A percentile compares a stretch with the other conserved stretches of the same genome.
phyloP scores from a whole-genome alignment of 2,797 vertebrate genomes.

The Pangasius sanitwongsei region DNA sequence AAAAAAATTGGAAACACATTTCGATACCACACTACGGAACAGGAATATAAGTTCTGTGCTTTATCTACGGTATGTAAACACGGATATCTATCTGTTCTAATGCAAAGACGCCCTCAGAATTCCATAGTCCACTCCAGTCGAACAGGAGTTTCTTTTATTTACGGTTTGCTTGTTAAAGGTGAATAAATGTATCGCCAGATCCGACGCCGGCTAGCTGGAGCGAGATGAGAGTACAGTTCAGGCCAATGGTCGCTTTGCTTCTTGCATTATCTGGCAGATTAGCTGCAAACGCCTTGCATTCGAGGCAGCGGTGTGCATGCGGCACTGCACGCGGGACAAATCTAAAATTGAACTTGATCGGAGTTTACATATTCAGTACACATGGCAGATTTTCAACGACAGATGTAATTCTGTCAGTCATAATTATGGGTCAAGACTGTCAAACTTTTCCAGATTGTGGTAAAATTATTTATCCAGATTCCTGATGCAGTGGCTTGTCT shows the following conservation, averaged over 20 bases:
- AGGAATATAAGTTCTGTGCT: conserved; percentile 51
- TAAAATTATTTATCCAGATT: conserved; percentile 55
- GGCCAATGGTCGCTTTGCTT: background rate
- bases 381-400: conserved; percentile 30
- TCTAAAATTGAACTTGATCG: conserved; percentile 30
- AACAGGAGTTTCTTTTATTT: background rate
- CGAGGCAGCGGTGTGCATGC: background rate
- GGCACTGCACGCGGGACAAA: background rate
- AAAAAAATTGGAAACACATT: conserved; percentile 64
- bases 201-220: background rate
- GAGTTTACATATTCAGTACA: conserved; percentile 28
- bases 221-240: background rate
- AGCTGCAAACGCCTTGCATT: background rate
- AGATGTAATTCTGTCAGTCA: conserved; percentile 43
- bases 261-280: background rate
- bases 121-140: background rate
- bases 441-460: conserved; percentile 45
- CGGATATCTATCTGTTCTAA: conserved; percentile 54
- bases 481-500: conserved; percentile 51
- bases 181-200: background rate
- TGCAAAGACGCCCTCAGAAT: conserved; percentile 40
- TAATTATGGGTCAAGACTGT: conserved; percentile 44
- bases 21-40: conserved; percentile 40
- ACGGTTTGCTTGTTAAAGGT: background rate
- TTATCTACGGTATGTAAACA: conserved; percentile 55